Conservation (phyloP, 2,888 invertebrate species). For the Spatulosminthurus flaviceps region DNA sequence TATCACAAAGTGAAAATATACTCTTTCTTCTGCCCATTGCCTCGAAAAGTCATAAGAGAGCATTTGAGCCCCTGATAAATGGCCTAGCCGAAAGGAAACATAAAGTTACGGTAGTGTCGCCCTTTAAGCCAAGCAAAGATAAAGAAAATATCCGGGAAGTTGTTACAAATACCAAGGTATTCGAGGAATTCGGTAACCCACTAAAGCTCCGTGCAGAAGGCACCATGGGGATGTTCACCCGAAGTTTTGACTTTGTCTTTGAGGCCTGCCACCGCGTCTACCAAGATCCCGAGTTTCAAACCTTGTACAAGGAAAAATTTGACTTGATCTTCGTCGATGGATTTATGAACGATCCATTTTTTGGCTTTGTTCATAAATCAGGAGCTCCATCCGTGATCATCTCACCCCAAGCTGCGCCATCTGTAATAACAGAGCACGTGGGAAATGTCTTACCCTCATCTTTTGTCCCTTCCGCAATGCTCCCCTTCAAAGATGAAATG, state of each 20-base stretch:
- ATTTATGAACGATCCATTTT: conserved; percentile 47
- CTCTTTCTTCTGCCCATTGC: neutral
- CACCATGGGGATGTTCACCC: neutral
- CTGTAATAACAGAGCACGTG: conserved; percentile 18
- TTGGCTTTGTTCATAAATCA: conserved; percentile 37
- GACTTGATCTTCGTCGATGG: conserved; percentile 48
- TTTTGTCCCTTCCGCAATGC: conserved; percentile 45
- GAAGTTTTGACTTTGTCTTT: neutral
- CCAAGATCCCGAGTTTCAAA: conserved; percentile 14
- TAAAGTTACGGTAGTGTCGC: conserved; percentile 30
- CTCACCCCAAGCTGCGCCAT: conserved; percentile 31
- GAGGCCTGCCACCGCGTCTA: neutral
- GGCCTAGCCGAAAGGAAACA: conserved; percentile 42
- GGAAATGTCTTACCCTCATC: conserved; percentile 46
- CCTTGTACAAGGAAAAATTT: conserved; percentile 19
- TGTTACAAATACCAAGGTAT: conserved; percentile 5
- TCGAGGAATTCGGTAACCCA: conserved; percentile 5
- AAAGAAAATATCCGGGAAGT: conserved; percentile 31
- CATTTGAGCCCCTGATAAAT: conserved; percentile 43
- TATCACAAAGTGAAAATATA: neutral
- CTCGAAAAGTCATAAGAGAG: conserved; percentile 38
- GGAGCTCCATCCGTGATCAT: conserved; percentile 43
- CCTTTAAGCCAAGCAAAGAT: neutral
- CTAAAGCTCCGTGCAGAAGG: conserved; percentile 34
- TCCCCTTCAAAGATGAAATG: conserved; percentile 40